Base-by-base conservation (phyloP, 2,797 vertebrate genomes). In the Pachyuromys duprasi region DNA sequence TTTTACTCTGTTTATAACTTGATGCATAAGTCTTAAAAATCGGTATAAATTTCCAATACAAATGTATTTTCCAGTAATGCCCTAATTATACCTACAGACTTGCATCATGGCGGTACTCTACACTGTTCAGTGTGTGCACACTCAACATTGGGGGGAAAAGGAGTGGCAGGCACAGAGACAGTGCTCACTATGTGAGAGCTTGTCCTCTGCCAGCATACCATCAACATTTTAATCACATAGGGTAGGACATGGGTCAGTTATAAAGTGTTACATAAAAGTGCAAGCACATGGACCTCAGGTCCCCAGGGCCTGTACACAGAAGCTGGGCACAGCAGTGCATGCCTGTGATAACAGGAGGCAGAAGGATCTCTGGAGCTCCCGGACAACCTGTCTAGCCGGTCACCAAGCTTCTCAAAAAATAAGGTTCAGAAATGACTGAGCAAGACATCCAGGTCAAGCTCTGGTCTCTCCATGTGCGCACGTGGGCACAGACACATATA, bases 201-300 rank as follows among this genome's bases (percentile, higher is more conserved):
- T 97, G 15, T 87, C 96, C 90, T 89, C 67, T 92, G 55, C 86
- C 24, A 91, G 57, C 96, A 87, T 57, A 33, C 36, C 67, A 36
- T 22, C 33, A 49, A 87, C 63, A 55, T 57, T 94, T 95, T 95
- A 90, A 24, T 90, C 24, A 60, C 67, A 55, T 6, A 57, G 26
- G 28, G 26, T 9, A 72, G 67, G 65, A 2, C 24, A 55, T 55
- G n/a, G 33, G 13, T 0, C 55, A 60, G 12, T 39, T 60, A 26
- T 60, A 36, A 57, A 57, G 12, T 36, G 22, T 20, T 81, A n/a
- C 22, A n/a, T 22, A 26, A 45, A 31, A n/a, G 49, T 4, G 28
- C 14, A 31, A 36, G 49, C 33, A 86, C 49, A 86, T 26, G 67
- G 67, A 28, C 31, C 84, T 57, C n/a, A 55, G 22, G 70, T 55